A percentile compares a stretch with the other conserved stretches of the same genome.
These are phyloP conservation scores for Patiria miniata DNA, from an alignment of 35 echinoderm and acorn worm genomes.

Conservation along the genomic window DNA sequence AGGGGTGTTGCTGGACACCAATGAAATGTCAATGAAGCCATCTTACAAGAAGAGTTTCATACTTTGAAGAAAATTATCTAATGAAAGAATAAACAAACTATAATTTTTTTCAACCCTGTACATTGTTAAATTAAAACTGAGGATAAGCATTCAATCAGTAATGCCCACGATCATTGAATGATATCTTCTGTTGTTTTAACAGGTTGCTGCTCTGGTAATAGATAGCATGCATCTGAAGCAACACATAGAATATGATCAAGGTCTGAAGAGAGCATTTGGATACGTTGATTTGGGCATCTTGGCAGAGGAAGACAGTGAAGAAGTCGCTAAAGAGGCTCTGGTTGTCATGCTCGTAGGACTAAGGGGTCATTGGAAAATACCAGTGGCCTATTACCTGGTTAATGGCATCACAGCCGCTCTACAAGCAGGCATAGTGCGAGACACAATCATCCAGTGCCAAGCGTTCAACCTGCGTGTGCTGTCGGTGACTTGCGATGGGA, in stretches of 20 bases:
- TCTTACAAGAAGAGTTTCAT: background rate
- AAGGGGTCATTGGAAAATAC: background rate
- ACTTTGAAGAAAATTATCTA: background rate
- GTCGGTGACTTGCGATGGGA: background rate
- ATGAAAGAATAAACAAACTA: background rate
- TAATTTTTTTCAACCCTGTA: too few species aligned
- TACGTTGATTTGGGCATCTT: background rate
- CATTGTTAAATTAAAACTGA: background rate
- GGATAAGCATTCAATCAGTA: background rate
- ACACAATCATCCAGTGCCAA: background rate
- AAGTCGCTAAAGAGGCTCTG: too few species aligned
- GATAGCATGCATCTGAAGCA: background rate
- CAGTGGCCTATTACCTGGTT: background rate
- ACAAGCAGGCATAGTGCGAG: background rate
- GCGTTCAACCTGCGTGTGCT: background rate
- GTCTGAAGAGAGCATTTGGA: background rate
- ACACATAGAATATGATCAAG: background rate
- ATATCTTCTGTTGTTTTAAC: background rate
- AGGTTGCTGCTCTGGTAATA: background rate
- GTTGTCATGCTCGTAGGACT: too few species aligned
- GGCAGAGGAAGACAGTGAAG: background rate
- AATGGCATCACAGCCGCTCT: background rate
- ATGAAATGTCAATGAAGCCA: background rate
- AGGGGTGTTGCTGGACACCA: too few species aligned
- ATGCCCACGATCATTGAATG: background rate